These are phyloP conservation scores for Sarcophaga peregrina DNA, from an alignment of 1,140 invertebrate species.

Conservation along the genomic window DNA sequence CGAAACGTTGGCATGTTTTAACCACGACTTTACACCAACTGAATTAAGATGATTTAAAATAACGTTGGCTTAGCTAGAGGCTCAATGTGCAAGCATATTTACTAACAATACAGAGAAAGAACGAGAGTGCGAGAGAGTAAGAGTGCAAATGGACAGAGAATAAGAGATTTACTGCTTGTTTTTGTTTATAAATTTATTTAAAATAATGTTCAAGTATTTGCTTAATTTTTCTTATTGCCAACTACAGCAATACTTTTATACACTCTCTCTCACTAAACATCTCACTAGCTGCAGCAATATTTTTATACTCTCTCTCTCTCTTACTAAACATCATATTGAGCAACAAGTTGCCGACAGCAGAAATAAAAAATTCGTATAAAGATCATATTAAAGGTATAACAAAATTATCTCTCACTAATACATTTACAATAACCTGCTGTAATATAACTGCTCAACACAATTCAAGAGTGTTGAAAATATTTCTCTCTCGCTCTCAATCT, in stretches of 20 bases:
- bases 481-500: not conserved
- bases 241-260: not conserved
- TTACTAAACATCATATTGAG: not conserved
- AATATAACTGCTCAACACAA: not conserved
- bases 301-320: not conserved
- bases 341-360: no score
- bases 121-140: not conserved
- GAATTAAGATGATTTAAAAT: slow-evolving; percentile 6
- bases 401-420: not conserved
- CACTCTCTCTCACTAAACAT: not conserved
- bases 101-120: not conserved
- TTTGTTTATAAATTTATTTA: no score
- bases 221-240: no score
- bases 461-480: not conserved
- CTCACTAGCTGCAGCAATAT: not conserved
- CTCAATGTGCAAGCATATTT: not conserved
- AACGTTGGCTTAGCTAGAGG: slow-evolving; percentile 12
- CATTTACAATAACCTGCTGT: not conserved
- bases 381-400: not conserved
- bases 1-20: slow-evolving; percentile 38
- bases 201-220: no score
- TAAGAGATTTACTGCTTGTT: no score
- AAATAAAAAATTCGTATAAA: not conserved
- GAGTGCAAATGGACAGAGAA: no score
- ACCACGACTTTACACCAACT: slow-evolving; percentile 40